A percentile compares a stretch with the other conserved stretches of the same genome.
phyloP scores from a whole-genome alignment of 2,797 vertebrate species.

The Eulemur mongoz region DNA sequence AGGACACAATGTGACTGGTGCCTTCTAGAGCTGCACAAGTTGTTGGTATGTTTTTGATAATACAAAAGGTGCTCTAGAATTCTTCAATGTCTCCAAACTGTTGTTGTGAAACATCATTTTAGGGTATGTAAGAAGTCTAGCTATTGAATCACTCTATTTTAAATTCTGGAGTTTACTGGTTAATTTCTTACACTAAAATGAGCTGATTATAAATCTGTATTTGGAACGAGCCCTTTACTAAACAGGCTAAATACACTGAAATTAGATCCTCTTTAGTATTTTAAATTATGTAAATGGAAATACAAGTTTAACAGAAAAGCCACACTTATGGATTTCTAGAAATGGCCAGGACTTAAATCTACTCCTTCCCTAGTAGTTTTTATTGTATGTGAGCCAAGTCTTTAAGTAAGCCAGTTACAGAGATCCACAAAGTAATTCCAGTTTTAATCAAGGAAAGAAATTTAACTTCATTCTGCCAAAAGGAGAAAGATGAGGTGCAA shows the following conservation, averaged over 20 bases:
- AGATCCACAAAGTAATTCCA: constrained; percentile 34
- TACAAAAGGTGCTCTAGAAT: background rate
- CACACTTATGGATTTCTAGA: background rate
- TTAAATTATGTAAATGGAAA: constrained; percentile 61
- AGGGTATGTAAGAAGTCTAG: background rate
- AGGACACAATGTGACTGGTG: background rate
- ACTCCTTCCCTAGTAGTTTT: background rate
- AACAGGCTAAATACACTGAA: constrained; percentile 51
- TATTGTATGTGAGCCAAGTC: background rate
- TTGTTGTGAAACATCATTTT: constrained; percentile 9
- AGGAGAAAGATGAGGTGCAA: constrained; percentile 33
- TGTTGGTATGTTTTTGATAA: background rate
- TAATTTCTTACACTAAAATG: constrained; percentile 30
- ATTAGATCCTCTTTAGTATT: constrained; percentile 41
- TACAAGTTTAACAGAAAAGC: background rate
- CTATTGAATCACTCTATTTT: background rate
- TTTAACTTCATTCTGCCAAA: constrained; percentile 36
- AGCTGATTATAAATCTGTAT: constrained; percentile 52
- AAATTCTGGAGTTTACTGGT: constrained; percentile 5
- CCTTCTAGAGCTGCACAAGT: background rate
- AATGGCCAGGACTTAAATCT: background rate
- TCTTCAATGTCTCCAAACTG: constrained; percentile 14
- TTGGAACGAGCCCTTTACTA: constrained; percentile 35
- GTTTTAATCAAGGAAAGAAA: constrained; percentile 58
- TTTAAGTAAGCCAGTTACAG: constrained; percentile 3